A percentile compares a stretch with the other conserved stretches of the same genome.
Conservation (phyloP, 2,888 invertebrate genomes). For the Perizoma affinitatum region DNA sequence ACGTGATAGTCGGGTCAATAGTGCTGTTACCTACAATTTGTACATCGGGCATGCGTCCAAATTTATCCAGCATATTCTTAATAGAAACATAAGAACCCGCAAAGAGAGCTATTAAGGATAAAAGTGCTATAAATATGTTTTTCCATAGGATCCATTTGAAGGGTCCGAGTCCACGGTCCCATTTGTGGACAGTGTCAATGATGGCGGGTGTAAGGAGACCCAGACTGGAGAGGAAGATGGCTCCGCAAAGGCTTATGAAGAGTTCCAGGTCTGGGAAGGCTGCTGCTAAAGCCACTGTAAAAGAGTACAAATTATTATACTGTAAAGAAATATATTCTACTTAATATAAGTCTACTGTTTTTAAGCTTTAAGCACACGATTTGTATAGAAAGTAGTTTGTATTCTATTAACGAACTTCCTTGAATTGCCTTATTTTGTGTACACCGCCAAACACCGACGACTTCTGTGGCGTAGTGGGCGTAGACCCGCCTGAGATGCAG, state of each 20-base stretch:
- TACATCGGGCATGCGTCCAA: conserved; percentile 25
- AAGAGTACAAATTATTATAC: neutral
- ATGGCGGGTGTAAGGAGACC: conserved; percentile 91
- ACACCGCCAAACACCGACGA: too few relatives aligned
- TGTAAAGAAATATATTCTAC: too few relatives aligned
- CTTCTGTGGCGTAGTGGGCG: too few relatives aligned
- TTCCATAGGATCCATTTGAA: conserved; percentile 88
- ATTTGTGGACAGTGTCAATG: conserved; percentile 88
- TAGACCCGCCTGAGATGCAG: too few relatives aligned
- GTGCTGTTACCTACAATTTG: conserved; percentile 27
- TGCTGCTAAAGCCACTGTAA: conserved; percentile 89
- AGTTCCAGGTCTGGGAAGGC: conserved; percentile 92
- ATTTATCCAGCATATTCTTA: conserved; percentile 63
- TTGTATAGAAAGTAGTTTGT: too few relatives aligned
- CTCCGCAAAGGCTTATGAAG: conserved; percentile 94
- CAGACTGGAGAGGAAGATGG: conserved; percentile 88
- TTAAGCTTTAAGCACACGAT: too few relatives aligned
- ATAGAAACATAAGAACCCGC: conserved; percentile 74
- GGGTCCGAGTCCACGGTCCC: conserved; percentile 85
- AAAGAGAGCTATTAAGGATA: conserved; percentile 69
- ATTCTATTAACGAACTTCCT: too few relatives aligned
- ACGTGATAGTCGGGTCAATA: conserved; percentile 27
- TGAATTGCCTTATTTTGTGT: too few relatives aligned
- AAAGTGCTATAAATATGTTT: conserved; percentile 79
- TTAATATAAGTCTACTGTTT: too few relatives aligned